Conservation (phyloP, 1,140 invertebrate genomes). For the Drosophila eugracilis region DNA sequence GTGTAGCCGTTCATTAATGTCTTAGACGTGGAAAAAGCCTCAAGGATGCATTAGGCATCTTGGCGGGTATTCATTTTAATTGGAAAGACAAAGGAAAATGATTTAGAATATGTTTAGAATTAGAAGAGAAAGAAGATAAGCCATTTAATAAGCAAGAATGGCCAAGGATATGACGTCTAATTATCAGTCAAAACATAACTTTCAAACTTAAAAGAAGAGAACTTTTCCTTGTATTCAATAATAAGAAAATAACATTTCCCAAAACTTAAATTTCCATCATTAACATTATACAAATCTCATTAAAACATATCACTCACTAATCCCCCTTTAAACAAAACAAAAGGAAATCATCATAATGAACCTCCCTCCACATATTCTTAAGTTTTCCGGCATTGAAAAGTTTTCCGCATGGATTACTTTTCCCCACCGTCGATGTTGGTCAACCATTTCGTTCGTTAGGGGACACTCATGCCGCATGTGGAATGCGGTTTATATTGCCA, state of each 20-base stretch:
- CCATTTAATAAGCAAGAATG: too few relatives aligned
- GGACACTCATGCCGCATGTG: background rate
- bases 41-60: background rate
- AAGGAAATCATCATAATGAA: background rate
- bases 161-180: too few relatives aligned
- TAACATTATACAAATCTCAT: too few relatives aligned
- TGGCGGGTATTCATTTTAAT: background rate
- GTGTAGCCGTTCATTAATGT: slow-evolving; percentile 1
- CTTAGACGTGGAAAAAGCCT: background rate
- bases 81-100: background rate
- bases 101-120: background rate
- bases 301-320: too few relatives aligned
- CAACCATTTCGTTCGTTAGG: slow-evolving; percentile 39
- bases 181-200: too few relatives aligned
- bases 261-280: too few relatives aligned
- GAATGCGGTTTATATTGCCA: slow-evolving; percentile 1
- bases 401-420: slow-evolving; percentile 5
- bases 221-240: too few relatives aligned
- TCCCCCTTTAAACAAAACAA: background rate
- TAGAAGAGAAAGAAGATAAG: too few relatives aligned
- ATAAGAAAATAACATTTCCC: too few relatives aligned
- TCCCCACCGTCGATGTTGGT: slow-evolving; percentile 11
- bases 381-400: slow-evolving; percentile 9
- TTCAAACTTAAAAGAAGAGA: too few relatives aligned
- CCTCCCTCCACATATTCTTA: background rate